These are phyloP conservation scores for Margaritifera margaritifera DNA, from an alignment of 2,888 invertebrate genomes.

Conservation along the genomic window DNA sequence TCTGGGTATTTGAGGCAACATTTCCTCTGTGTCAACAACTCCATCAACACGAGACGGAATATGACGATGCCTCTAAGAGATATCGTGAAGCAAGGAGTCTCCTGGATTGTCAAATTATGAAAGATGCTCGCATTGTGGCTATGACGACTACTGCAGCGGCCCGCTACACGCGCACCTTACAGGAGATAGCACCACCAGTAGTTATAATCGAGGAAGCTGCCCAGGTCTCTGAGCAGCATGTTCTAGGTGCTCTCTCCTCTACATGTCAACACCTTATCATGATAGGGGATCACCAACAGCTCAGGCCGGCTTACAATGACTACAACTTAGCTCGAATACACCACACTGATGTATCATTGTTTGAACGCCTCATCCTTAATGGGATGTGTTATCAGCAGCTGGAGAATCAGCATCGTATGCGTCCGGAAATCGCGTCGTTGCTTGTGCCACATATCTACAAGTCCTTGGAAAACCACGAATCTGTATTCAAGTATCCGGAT, in stretches of 20 bases:
- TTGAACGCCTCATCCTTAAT: constrained; percentile 85
- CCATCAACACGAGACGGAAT: constrained; percentile 40
- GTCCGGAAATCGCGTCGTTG: constrained; percentile 66
- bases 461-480: constrained; percentile 47
- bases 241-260: constrained; percentile 83
- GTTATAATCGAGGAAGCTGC: constrained; percentile 88
- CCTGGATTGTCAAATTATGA: constrained; percentile 63
- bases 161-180: constrained; percentile 60
- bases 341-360: constrained; percentile 84
- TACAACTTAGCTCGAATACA: constrained; percentile 80
- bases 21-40: constrained; percentile 34
- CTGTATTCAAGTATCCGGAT: constrained; percentile 44
- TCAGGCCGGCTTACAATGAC: constrained; percentile 82
- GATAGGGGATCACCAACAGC: constrained; percentile 88
- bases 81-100: constrained; percentile 48
- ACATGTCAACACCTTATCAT: constrained; percentile 87
- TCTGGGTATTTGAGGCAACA: constrained; percentile 59
- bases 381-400: constrained; percentile 78
- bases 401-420: constrained; percentile 77
- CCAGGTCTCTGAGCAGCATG: constrained; percentile 88
- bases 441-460: constrained; percentile 69
- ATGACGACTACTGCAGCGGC: constrained; percentile 72
- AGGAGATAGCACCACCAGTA: constrained; percentile 68
- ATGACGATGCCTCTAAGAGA: constrained; percentile 41
- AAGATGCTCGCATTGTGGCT: constrained; percentile 60